Base-by-base conservation (phyloP, 2,113 vertebrate genomes). In the Motacilla tschutschensis region DNA sequence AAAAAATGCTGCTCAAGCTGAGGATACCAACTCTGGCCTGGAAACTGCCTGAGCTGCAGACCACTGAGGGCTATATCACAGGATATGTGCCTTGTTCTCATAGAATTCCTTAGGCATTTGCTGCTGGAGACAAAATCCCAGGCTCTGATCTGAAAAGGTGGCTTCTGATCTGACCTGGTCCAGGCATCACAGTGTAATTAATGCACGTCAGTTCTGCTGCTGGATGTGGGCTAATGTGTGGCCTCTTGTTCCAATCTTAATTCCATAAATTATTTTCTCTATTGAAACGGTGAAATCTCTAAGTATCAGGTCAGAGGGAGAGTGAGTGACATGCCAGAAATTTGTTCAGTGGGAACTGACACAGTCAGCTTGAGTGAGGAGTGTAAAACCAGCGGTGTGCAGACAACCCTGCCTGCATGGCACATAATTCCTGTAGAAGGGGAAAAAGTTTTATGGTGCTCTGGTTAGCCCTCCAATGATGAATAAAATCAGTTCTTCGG, bases 351-450 rank as follows among this genome's bases (percentile, higher is more conserved):
- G 3, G 81, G 67, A 92, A 84, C 26, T 80, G 83, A 76, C 36
- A 21, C 28, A 50, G 54, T 70, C 66, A 65, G 57, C 50, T 82
- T 36, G 60, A 86, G 46, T 54, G 60, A 87, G 58, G 60, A 85
- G 43, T 86, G 54, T 80, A 89, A 94, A 92, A n/a, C 33, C 72
- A 75, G 1, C 43, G 85, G 57, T 29, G 87, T 84, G 78, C 48
- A 82, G 67, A 54, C 69, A 50, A 15, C 41, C 55, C 63, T 83
- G 55, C 28, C 73, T 73, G 76, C 87, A 55, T 1, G 40, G 65
- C 83, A 51, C 55, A 33, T 57, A 53, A 74, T 44, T 93, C 48
- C 80, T 86, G 53, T 13, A n/a, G 79, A 60, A 59, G 41, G 51
- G 12, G 44, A 38, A 50, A 38, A 63, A 25, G 10, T 71, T 90